Evolutionary conservation across 2,888 invertebrate species (phyloP), one percentile per base, ranked within the genome.

Genomic region (Dugesia japonica): DNA sequence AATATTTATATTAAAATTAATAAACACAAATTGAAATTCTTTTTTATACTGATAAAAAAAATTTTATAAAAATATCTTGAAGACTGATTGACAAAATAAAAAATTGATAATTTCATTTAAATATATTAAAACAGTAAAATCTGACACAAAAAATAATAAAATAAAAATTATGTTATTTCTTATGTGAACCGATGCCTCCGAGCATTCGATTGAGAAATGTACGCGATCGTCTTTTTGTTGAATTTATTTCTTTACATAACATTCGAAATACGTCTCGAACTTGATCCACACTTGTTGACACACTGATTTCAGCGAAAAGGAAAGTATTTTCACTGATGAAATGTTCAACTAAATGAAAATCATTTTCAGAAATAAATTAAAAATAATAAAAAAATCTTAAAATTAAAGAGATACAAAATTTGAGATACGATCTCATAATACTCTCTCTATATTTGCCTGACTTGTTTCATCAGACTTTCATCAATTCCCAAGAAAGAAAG

Each of bases 141-240:
- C n/a, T n/a, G n/a, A n/a, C n/a, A n/a, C n/a, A n/a, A n/a, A n/a
- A n/a, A n/a, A n/a, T n/a, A n/a, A 73, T 15, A 73, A n/a, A 26
- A n/a, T n/a, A n/a, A n/a, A n/a, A n/a, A n/a, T n/a, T n/a, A n/a
- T n/a, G n/a, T 77, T 72, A 77, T 77, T 77, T 77, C 42, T 77
- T 77, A 28, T 77, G 75, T 1, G 77, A 75, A 71, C 81, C 80
- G 23, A 79, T 76, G 4, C 76, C 76, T 71, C 83, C 82, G 77
- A 83, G 81, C 15, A 83, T 82, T 26, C 82, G 77, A 76, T 82
- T 82, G 73, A 83, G 80, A 77, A 83, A 82, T 23, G 83, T 82
- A 74, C 83, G 79, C 27, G 83, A 82, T 28, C 81, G 77, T 31
- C 82, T 78, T 76, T 82, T 82, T 75, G 79, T 82, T 26, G 82